These are phyloP conservation scores for Vulpes vulpes DNA, from an alignment of 2,113 vertebrate genomes.

Conservation along the genomic window DNA sequence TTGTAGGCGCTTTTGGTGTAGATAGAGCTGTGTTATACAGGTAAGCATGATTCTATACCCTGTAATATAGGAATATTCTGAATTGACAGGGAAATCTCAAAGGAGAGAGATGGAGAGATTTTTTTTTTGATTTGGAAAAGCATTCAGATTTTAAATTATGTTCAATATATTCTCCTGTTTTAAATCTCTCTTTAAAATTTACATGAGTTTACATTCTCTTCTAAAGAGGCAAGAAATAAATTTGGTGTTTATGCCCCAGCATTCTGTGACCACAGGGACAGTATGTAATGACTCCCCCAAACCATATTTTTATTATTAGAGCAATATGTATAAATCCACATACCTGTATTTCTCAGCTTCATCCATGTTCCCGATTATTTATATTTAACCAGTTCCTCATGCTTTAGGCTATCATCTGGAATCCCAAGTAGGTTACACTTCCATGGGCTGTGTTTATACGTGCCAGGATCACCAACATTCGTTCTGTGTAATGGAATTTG, in stretches of 20 bases:
- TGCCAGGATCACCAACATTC: not conserved
- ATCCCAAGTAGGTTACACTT: not conserved
- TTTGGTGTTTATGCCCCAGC: not conserved
- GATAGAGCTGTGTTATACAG: slow-evolving; percentile 97
- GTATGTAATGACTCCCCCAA: not conserved
- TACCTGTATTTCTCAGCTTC: not conserved
- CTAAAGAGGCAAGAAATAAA: not conserved
- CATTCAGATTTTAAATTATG: slow-evolving; percentile 30
- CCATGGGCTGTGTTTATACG: not conserved
- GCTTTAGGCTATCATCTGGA: not conserved
- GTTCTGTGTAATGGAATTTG: not conserved
- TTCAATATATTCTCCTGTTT: not conserved
- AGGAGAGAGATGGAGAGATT: not conserved
- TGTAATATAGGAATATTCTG: not conserved
- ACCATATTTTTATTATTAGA: not conserved
- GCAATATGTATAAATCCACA: not conserved
- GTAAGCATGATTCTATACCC: slow-evolving; percentile 82
- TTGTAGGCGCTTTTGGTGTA: slow-evolving; percentile 97
- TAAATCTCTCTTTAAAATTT: not conserved
- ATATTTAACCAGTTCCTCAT: not conserved
- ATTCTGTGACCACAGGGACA: not conserved
- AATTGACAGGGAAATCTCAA: not conserved
- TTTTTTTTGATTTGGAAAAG: slow-evolving; percentile 4
- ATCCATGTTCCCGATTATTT: not conserved
- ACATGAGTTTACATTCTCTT: not conserved